phyloP scores from a whole-genome alignment of 2,888 invertebrate species.

The Panopea generosa region DNA sequence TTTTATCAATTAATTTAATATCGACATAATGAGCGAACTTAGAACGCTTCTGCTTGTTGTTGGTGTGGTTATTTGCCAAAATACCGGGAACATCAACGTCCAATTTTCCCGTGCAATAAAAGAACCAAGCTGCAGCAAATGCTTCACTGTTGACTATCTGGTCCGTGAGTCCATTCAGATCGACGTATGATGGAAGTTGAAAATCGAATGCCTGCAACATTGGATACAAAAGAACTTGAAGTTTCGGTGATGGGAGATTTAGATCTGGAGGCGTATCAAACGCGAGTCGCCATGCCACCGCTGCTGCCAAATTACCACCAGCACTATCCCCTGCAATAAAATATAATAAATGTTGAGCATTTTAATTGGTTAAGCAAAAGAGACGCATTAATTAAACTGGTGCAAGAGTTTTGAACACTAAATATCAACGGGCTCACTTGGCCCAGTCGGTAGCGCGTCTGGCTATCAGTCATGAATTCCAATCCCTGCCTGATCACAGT shows the following conservation, averaged over 20 bases:
- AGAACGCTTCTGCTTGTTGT: constrained; percentile 41
- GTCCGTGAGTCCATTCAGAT: constrained; percentile 6
- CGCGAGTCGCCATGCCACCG: constrained; percentile 27
- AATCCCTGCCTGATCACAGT: no score
- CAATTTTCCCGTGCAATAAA: constrained; percentile 22
- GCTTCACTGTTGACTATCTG: constrained; percentile 19
- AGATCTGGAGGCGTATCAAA: not conserved
- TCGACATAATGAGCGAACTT: constrained; percentile 36
- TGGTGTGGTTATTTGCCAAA: constrained; percentile 58
- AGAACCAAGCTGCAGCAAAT: constrained; percentile 39
- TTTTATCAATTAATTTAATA: constrained; percentile 2
- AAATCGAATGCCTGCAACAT: constrained; percentile 82
- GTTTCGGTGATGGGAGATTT: constrained; percentile 36
- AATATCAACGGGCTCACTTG: no score
- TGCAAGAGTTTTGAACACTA: no score
- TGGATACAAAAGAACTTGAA: constrained; percentile 77
- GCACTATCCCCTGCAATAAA: constrained; percentile 42
- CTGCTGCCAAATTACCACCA: constrained; percentile 36
- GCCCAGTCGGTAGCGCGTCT: no score
- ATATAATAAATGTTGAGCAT: no score
- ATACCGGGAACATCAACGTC: constrained; percentile 14
- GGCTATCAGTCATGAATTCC: no score
- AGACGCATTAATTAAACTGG: no score
- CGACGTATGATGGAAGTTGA: constrained; percentile 67
- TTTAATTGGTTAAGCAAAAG: no score